Base-by-base conservation (phyloP, 2,113 vertebrate genomes). In the Lophochroa leadbeateri region DNA sequence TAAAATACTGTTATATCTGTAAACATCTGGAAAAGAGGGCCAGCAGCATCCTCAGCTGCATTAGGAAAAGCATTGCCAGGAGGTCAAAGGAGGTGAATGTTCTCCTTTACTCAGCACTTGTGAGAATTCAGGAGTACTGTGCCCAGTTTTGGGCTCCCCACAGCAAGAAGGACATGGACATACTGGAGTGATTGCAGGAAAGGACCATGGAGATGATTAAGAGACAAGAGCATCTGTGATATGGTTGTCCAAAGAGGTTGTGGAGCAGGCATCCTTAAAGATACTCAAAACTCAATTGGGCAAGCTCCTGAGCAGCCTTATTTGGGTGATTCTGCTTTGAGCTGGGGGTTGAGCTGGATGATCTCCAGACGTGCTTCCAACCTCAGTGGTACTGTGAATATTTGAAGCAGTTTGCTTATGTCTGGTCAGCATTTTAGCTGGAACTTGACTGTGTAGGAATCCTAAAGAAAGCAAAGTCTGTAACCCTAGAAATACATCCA, bases 391-490 rank as follows among this genome's bases (percentile, higher is more conserved):
- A 50, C 67, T 92, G 79, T 68, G 78, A 71, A 39, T 79, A 31
- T 72, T 55, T 75, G 82, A 76, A 81, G 58, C 47, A 52, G 20
- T 89, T 93, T 79, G 57, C 44, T 93, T 71, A n/a, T 47, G 64
- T 49, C 64, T n/a, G 71, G 47, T 82, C 57, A 76, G 60, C 4
- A 0, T 75, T 95, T 70, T 81, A 89, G 23, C 60, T 91, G 69
- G 44, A 92, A 17, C 37, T 74, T 12, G 1, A 9, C 84, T 53
- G 24, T 11, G 8, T 39, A 94, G 55, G 39, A 88, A 88, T 78
- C 82, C 81, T 91, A 53, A 89, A 64, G 77, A 87, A 81, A 87
- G 60, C 80, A 89, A 94, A 89, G 76, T 33, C 71, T 85, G 35
- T 57, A 77, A 92, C 85, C 44, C 18, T 39, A 44, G 88, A 64